Percentiles rank a stretch among this genome's conserved stretches.
phyloP scores from a whole-genome alignment of 2,113 vertebrate genomes.

The Aphelocoma coerulescens region DNA sequence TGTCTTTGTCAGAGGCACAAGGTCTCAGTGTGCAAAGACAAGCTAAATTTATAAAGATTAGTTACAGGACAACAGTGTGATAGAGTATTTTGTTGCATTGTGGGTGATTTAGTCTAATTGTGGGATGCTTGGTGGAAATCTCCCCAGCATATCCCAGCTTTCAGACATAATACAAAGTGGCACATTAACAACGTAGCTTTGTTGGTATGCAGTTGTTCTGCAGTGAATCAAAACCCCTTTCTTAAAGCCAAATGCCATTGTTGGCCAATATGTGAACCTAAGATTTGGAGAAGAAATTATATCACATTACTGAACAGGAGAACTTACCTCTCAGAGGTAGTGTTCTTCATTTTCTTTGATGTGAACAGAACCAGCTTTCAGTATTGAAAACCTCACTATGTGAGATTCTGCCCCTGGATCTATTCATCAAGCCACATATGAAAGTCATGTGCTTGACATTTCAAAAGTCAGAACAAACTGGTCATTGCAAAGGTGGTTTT shows the following conservation, averaged over 20 bases:
- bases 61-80: constrained; percentile 2
- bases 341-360: not conserved
- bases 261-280: not conserved
- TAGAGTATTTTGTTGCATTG: constrained; percentile 29
- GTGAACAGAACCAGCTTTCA: not conserved
- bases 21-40: constrained; percentile 40
- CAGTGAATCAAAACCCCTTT: constrained; percentile 25
- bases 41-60: constrained; percentile 57
- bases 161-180: not conserved
- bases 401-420: not conserved
- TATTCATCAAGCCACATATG: not conserved
- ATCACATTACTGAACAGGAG: not conserved
- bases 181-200: constrained; percentile 32
- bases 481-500: not conserved
- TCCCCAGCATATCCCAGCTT: constrained; percentile 23
- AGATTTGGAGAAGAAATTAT: not conserved
- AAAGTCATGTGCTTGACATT: not conserved
- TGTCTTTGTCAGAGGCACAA: constrained; percentile 42
- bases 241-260: not conserved
- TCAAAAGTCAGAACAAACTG: not conserved
- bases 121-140: constrained; percentile 31
- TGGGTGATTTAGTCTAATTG: constrained; percentile 51
- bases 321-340: not conserved
- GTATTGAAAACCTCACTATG: not conserved
- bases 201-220: constrained; percentile 18